Conservation (phyloP, 2,797 vertebrate genomes). For the Craterocephalus amniculus region DNA sequence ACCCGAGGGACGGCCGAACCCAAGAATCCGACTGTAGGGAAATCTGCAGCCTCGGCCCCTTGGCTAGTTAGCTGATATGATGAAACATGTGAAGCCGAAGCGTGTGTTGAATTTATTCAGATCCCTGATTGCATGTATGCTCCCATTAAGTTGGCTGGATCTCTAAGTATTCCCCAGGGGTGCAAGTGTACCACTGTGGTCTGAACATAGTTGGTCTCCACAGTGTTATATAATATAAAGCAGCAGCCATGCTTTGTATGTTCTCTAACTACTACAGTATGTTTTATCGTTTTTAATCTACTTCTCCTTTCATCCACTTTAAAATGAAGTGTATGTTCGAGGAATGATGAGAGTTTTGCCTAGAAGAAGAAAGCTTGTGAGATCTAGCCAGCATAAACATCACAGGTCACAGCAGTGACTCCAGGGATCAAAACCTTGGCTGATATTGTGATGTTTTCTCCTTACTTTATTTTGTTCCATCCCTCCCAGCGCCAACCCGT, state of each 20-base stretch:
- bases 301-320: background rate
- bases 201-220: conserved; percentile 30
- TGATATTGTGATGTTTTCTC: background rate
- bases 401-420: conserved; percentile 12
- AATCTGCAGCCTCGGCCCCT: conserved; percentile 36
- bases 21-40: conserved; percentile 19
- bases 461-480: background rate
- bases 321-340: background rate
- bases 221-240: conserved; percentile 7
- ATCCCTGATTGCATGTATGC: conserved; percentile 41
- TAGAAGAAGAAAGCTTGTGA: conserved; percentile 46
- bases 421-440: conserved; percentile 5
- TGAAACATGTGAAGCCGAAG: conserved; percentile 8
- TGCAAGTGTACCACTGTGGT: conserved; percentile 25
- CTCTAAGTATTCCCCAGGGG: conserved; percentile 45
- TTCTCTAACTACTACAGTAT: background rate
- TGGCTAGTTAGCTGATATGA: conserved; percentile 14
- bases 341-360: background rate
- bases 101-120: conserved; percentile 27
- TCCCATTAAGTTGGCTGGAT: conserved; percentile 48
- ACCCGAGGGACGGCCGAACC: conserved; percentile 26
- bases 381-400: conserved; percentile 35
- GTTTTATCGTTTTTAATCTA: background rate
- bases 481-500: background rate
- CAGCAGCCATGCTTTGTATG: conserved; percentile 12